These are phyloP conservation scores for Araneus ventricosus DNA, from an alignment of 1,140 invertebrate genomes.

Conservation along the genomic window DNA sequence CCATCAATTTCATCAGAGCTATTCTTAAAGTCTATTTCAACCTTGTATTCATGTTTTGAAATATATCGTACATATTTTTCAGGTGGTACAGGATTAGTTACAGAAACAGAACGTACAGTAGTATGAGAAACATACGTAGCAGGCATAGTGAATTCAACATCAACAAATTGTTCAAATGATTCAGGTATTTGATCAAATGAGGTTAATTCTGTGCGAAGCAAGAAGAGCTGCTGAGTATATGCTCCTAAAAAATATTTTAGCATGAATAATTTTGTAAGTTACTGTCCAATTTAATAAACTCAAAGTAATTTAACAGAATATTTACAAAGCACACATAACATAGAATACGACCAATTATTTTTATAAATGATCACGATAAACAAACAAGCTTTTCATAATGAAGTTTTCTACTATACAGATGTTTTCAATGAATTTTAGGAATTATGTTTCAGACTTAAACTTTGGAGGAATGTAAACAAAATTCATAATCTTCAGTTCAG, in stretches of 20 bases:
- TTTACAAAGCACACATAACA: too few species aligned
- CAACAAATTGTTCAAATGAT: slow-evolving; percentile 91
- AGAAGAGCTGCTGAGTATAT: slow-evolving; percentile 96
- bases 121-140: slow-evolving; percentile 98
- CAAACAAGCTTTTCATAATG: too few species aligned
- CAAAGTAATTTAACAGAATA: too few species aligned
- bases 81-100: slow-evolving; percentile 93
- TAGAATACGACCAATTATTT: too few species aligned
- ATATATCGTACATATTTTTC: slow-evolving; percentile 99
- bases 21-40: slow-evolving; percentile 77
- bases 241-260: slow-evolving; percentile 85
- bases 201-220: slow-evolving; percentile 94
- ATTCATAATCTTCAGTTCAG: too few species aligned
- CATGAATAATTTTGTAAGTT: background rate
- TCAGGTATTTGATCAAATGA: slow-evolving; percentile 98
- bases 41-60: slow-evolving; percentile 96
- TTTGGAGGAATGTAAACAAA: too few species aligned
- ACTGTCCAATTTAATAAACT: too few species aligned
- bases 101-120: slow-evolving; percentile 93
- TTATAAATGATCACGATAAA: too few species aligned
- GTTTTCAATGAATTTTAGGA: too few species aligned
- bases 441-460: too few species aligned
- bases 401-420: too few species aligned
- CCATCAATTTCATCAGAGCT: slow-evolving; percentile 73
- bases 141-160: slow-evolving; percentile 99